phyloP scores from a whole-genome alignment of 2,888 invertebrate genomes.

The Exephanes ischioxanthus region DNA sequence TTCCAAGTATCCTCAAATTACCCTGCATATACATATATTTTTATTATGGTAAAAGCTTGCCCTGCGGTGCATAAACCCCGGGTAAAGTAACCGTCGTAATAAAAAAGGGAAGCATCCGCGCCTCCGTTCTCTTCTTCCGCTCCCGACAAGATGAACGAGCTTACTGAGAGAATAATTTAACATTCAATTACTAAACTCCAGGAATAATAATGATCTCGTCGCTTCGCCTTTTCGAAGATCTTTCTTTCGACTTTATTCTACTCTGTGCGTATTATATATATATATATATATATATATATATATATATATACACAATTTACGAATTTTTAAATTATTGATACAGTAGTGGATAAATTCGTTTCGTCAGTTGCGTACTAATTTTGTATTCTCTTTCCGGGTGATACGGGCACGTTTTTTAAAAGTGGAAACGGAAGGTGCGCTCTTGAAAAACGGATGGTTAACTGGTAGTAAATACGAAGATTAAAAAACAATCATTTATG shows the following conservation, averaged over 20 bases:
- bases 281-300: background rate
- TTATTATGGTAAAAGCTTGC: conserved; percentile 44
- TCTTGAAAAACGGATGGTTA: too few species aligned
- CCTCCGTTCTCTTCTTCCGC: conserved; percentile 25
- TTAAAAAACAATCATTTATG: too few species aligned
- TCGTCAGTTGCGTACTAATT: background rate
- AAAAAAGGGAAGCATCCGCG: conserved; percentile 39
- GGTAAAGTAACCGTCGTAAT: conserved; percentile 57
- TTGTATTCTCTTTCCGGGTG: background rate
- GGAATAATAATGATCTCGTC: conserved; percentile 49
- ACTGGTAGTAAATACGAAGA: too few species aligned
- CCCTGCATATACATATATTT: conserved; percentile 37
- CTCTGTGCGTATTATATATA: background rate
- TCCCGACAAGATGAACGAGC: conserved; percentile 53
- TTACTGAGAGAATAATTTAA: conserved; percentile 65
- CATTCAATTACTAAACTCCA: conserved; percentile 62
- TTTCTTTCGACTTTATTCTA: conserved; percentile 33
- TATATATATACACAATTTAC: conserved; percentile 40
- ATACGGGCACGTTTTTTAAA: too few species aligned
- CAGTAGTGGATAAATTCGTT: background rate
- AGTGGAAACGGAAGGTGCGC: too few species aligned
- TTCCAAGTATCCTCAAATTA: conserved; percentile 16
- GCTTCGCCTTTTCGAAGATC: conserved; percentile 21
- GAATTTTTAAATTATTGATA: conserved; percentile 17
- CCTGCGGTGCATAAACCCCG: conserved; percentile 40